Evolutionary conservation across 2,888 invertebrate genomes (phyloP).

Genomic region (Mantis religiosa): DNA sequence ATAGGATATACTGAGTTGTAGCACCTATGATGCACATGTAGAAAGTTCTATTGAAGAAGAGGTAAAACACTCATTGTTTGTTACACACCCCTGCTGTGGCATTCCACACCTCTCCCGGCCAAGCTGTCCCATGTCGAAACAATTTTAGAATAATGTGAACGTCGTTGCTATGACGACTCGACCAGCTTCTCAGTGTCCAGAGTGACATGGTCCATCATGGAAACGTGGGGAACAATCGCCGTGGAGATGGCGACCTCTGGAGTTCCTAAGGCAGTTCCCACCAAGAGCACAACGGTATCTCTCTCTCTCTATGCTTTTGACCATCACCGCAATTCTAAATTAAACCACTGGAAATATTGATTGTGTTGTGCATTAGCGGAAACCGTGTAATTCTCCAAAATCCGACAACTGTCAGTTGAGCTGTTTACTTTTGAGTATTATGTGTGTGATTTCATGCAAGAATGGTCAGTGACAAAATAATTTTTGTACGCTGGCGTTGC

Average conservation of each 20-base stretch:
- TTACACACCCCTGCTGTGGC: not conserved
- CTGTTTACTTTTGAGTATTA: no score
- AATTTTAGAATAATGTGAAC: not conserved
- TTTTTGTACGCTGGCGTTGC: no score
- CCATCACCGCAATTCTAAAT: not conserved
- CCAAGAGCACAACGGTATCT: constrained; percentile 34
- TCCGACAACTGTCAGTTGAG: no score
- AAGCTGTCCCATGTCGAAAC: not conserved
- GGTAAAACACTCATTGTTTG: not conserved
- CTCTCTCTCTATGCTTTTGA: not conserved
- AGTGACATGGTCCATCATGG: constrained; percentile 48
- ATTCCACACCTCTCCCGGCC: not conserved
- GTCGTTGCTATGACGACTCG: not conserved
- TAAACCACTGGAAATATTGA: not conserved
- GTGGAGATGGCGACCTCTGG: constrained; percentile 59
- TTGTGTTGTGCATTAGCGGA: not conserved
- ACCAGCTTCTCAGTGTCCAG: not conserved
- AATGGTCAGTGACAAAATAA: no score
- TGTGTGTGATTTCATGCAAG: no score
- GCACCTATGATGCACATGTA: not conserved
- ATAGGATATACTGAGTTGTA: not conserved
- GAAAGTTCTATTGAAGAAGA: not conserved
- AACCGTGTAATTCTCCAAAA: no score
- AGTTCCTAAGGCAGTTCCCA: constrained; percentile 64
- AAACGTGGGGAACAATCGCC: constrained; percentile 68